phyloP scores from a whole-genome alignment of 2,113 vertebrate species.

The Falcunculus frontatus region DNA sequence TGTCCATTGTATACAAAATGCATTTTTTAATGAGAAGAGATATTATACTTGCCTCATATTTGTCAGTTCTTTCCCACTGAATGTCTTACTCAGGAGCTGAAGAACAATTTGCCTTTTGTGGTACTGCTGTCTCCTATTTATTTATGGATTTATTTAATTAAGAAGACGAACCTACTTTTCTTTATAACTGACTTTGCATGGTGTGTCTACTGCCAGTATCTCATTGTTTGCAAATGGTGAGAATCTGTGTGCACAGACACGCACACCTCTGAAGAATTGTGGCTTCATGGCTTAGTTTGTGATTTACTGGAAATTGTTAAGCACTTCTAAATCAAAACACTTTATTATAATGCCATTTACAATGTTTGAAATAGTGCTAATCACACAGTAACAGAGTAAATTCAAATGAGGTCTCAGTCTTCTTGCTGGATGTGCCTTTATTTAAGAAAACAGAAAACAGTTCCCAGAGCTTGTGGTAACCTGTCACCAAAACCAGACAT shows the following conservation, averaged over 20 bases:
- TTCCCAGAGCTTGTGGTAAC: neutral
- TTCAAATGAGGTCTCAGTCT: neutral
- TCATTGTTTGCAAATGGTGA: neutral
- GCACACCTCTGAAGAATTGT: neutral
- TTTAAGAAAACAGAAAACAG: neutral
- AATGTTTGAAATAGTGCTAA: neutral
- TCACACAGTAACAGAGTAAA: neutral
- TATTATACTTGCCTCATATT: neutral
- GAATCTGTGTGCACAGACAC: neutral
- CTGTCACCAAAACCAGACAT: neutral
- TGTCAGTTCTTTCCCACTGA: neutral
- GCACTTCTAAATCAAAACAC: neutral
- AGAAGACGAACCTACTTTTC: neutral
- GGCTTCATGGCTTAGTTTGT: neutral
- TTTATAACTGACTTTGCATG: neutral
- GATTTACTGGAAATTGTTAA: neutral
- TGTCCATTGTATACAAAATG: neutral
- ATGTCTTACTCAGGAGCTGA: neutral
- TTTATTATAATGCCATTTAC: neutral
- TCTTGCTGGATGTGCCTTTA: neutral
- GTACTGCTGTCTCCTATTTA: neutral
- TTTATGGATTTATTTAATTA: constrained; percentile 38
- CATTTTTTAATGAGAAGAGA: neutral
- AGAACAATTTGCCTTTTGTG: neutral
- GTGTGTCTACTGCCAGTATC: neutral